Base-by-base conservation (phyloP, 2,888 invertebrate species). In the Tipula vernalis region DNA sequence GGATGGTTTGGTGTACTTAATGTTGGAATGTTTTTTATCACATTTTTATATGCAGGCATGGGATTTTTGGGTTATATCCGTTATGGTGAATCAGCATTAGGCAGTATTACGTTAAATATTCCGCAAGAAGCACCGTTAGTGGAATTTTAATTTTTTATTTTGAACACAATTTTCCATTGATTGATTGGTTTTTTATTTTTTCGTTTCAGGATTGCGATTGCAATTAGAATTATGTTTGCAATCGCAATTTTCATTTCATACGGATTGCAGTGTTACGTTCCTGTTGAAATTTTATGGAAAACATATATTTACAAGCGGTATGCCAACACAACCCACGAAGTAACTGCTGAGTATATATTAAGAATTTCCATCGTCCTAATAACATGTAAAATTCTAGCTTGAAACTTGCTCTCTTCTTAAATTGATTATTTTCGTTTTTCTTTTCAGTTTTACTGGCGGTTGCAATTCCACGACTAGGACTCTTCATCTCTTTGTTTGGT, bases 201-300 rank as follows among this genome's bases (percentile, higher is more conserved):
- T 42, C 44, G 0, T 28, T 10, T 8, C 90, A 95, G 95, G 87
- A 92, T 95, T 90, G 94, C 95, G 0, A 94, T 95, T 90, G 91
- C 92, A 8, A 94, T 95, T 0, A 94, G 94, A 89, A 89, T 94
- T 0, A 92, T 94, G 88, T 94, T 95, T 88, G 94, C 95, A 0
- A 87, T 94, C 0, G 94, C 95, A 2, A 95, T 98, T 88, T 96
- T 95, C 89, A 94, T 97, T 87, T 95, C 97, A 0, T 97, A 96
- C 90, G 96, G 96, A 0, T 93, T 98, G 3, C 97, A 98, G 92
- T 96, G 97, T 89, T 98, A 96, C 91, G 98, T 98, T 2, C 97
- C 97, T 0, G 95, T 97, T 88, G 94, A 95, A 88, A 96, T 98
- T 86, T 92, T 97, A 36, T 96, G 96, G 95, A 88, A 90, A 87